These are phyloP conservation scores for Ataeniobius toweri DNA, from an alignment of 2,797 vertebrate genomes.

Conservation along the genomic window DNA sequence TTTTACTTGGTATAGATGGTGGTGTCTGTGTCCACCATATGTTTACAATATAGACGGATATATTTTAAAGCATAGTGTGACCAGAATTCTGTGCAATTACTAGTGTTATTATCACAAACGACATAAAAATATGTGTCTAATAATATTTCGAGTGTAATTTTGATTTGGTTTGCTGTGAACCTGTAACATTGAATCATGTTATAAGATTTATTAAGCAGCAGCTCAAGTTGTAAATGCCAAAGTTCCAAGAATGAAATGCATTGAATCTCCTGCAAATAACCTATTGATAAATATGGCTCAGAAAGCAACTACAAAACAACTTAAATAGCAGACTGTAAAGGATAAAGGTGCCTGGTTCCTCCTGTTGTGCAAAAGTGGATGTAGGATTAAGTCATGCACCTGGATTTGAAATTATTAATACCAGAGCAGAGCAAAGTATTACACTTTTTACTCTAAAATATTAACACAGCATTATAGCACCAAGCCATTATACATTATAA, in stretches of 20 bases:
- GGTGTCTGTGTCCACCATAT: background rate
- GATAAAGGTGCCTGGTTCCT: background rate
- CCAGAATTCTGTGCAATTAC: background rate
- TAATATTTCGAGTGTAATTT: background rate
- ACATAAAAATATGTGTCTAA: background rate
- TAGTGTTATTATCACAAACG: background rate
- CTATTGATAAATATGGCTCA: background rate
- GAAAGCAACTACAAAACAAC: background rate
- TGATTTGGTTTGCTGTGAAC: background rate
- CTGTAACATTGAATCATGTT: background rate
- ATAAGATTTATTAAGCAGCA: background rate
- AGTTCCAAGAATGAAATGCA: background rate
- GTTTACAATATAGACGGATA: background rate
- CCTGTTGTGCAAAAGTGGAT: background rate
- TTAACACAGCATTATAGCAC: background rate
- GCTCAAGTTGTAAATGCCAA: background rate
- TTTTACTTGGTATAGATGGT: conserved; percentile 28
- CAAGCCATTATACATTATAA: background rate
- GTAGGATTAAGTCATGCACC: background rate
- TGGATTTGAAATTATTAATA: background rate
- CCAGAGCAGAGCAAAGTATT: background rate
- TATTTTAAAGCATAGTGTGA: background rate
- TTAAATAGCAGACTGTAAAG: background rate
- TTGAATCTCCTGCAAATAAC: background rate
- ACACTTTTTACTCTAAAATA: background rate